Evolutionary conservation across 2,113 vertebrate genomes (phyloP).

Genomic region (Ancistrus triradiatus): DNA sequence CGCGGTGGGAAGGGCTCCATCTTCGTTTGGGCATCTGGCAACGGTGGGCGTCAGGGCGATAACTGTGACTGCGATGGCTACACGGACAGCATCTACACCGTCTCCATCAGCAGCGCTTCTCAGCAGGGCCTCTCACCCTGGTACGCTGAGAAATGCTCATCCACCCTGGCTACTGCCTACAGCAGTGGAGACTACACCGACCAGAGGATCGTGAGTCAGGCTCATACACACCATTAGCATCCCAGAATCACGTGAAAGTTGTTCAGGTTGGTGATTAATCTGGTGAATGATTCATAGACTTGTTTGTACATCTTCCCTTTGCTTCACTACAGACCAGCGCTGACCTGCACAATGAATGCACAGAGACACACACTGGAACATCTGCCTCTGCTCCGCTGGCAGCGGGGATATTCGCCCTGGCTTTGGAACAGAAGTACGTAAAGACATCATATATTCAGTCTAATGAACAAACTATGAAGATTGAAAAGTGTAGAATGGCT

Average conservation of each 20-base stretch:
- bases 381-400: conserved; percentile 93
- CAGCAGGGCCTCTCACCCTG: conserved; percentile 96
- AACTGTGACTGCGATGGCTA: conserved; percentile 98
- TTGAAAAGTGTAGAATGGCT: too few species aligned
- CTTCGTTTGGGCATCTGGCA: conserved; percentile 98
- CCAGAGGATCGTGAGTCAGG: conserved; percentile 88
- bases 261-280: too few species aligned
- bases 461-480: too few species aligned
- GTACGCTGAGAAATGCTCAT: conserved; percentile 98
- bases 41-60: conserved; percentile 92
- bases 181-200: conserved; percentile 98
- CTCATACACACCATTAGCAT: neutral
- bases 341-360: conserved; percentile 92
- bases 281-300: too few species aligned
- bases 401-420: conserved; percentile 95
- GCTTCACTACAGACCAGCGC: conserved; percentile 79
- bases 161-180: conserved; percentile 94
- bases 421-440: conserved; percentile 90
- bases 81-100: conserved; percentile 96
- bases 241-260: neutral
- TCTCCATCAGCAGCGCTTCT: conserved; percentile 96
- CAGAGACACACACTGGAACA: conserved; percentile 93
- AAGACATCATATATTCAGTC: neutral
- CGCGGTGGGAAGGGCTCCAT: conserved; percentile 94
- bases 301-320: neutral